Base-by-base conservation (phyloP, 2,797 vertebrate genomes). In the Nothura maculosa region DNA sequence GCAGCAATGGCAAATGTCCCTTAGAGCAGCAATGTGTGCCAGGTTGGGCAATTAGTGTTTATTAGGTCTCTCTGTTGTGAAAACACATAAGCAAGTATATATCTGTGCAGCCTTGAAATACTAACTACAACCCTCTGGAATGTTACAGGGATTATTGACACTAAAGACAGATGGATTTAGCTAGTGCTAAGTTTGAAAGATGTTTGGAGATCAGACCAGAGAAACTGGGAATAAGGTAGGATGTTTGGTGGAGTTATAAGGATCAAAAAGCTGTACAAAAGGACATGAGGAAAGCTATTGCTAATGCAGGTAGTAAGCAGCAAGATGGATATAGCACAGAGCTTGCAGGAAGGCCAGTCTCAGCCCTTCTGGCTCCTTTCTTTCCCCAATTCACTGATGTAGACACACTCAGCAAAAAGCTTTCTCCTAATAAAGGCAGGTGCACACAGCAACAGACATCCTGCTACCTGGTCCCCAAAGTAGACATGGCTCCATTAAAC, bases 401-500 rank as follows among this genome's bases (percentile, higher is more conserved):
- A 12, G 30, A 32, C 38, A 32, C 7, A 1, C n/a, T 67, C 24
- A 4, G 6, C 67, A 50, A 55, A 69, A 81, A 92, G 55, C 61
- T 45, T 13, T 4, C 1, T 0, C 52, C 67, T 55, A 58, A 13
- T 48, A n/a, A 66, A 55, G 66, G 38, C 14, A 12, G 20, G 60
- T 64, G 45, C 21, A n/a, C 7, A 3, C 8, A 70, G 43, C n/a
- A 67, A 30, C 6, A 7, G 38, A n/a, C 18, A 24, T 40, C 40
- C 42, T 19, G 66, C 42, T 55, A 0, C 10, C 12, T 1, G 2
- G 34, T 34, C 50, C 38, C 12, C 4, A 40, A 22, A 0, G 2
- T 21, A 60, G 57, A 11, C n/a, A 30, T 38, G 42, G 30, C 28
- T 64, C 24, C 88, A 42, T 92, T 62, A 90, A 64, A 64, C 50